Conservation (phyloP, 2,113 vertebrate genomes). For the Hystrix cristata region DNA sequence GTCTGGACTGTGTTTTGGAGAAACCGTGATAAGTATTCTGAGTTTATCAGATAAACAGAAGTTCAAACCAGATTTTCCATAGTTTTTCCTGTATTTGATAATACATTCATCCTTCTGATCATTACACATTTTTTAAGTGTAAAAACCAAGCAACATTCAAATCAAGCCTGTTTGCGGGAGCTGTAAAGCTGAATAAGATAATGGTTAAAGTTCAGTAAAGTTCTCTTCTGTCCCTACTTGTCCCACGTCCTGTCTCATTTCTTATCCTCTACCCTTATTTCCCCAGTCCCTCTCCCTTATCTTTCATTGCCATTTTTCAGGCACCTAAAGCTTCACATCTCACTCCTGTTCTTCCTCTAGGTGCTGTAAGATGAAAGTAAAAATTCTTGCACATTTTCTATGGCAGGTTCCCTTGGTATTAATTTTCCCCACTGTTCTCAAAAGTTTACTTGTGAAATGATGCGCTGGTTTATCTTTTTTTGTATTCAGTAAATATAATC, state of each 20-base stretch:
- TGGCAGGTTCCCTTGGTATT: background rate
- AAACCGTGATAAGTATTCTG: background rate
- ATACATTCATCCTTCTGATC: background rate
- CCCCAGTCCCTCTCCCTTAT: background rate
- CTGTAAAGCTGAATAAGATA: background rate
- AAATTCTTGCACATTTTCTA: background rate
- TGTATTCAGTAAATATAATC: slow-evolving; percentile 1
- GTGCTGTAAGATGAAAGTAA: background rate
- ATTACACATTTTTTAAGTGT: background rate
- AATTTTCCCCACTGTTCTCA: background rate
- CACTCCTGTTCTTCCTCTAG: background rate
- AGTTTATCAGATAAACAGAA: background rate
- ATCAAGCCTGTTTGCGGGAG: background rate
- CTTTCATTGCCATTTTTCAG: background rate
- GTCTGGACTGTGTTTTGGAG: background rate
- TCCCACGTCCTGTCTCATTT: background rate
- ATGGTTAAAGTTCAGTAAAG: background rate
- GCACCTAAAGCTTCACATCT: background rate
- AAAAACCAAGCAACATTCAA: background rate
- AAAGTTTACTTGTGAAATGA: background rate
- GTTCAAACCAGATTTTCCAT: slow-evolving; percentile 23
- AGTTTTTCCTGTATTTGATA: background rate
- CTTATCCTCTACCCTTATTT: background rate
- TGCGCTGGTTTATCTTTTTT: background rate
- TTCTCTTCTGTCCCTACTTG: background rate